Evolutionary conservation across 2,113 vertebrate genomes (phyloP).

Genomic region (Trogon surrucura): DNA sequence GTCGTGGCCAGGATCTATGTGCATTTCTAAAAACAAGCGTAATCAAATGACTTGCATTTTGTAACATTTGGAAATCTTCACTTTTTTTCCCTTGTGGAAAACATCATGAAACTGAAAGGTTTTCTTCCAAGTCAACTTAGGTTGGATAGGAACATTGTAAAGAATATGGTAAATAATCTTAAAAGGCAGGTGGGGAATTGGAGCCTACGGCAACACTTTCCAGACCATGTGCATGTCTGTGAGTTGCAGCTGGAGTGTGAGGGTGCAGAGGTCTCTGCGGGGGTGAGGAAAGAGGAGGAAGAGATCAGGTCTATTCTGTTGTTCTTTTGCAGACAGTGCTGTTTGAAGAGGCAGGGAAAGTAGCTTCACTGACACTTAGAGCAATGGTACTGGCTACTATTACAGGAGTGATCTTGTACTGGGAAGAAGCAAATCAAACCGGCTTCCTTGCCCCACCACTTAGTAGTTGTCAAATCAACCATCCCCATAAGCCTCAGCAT

Average conservation of each 20-base stretch:
- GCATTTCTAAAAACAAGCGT: neutral
- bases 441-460: neutral
- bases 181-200: neutral
- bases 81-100: neutral
- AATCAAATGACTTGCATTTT: neutral
- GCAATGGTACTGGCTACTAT: neutral
- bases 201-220: neutral
- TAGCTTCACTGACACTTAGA: neutral
- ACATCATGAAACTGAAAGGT: neutral
- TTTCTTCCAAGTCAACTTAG: neutral
- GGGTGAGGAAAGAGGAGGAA: neutral
- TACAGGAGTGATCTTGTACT: neutral
- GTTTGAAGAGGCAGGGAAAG: neutral
- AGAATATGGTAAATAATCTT: neutral
- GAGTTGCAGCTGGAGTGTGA: neutral
- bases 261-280: neutral
- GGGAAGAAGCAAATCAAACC: neutral
- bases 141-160: neutral
- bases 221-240: neutral
- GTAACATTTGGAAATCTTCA: neutral
- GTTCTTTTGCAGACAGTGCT: neutral
- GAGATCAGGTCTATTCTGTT: neutral
- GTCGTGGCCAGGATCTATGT: neutral
- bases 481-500: neutral
- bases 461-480: neutral